Base-by-base conservation (phyloP, 2,797 vertebrate genomes). In the Macropodus opercularis region DNA sequence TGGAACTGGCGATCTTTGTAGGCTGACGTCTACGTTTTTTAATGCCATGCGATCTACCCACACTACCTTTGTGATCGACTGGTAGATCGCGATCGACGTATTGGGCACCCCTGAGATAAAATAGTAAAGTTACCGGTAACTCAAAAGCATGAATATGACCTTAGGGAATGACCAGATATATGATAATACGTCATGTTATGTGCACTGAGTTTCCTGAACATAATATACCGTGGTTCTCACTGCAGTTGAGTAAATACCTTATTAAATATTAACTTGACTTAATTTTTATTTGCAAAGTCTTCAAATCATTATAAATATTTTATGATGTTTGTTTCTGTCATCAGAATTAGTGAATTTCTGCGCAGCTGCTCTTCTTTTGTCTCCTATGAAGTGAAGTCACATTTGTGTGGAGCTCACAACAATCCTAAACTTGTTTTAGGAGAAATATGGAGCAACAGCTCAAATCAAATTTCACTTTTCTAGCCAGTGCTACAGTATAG, bases 261-360 rank as follows among this genome's bases (percentile, higher is more conserved):
- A 6, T 58, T 65, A 23, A 76, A 78, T 75, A 72, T 75, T 57
- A 63, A 79, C 58, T 36, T 2, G 0, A 57, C 36, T 64, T 67
- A 70, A 75, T 73, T 27, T 64, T 34, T 63, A 70, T 72, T 67
- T 70, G 62, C 58, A 56, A 65, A 59, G 64, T 65, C 60, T 68
- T 74, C 44, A 66, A 36, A 49, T 65, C 42, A 14, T 2, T 39
- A 62, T 69, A 18, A 77, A 67, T 75, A 65, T 69, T 66, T 71
- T 1, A 74, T 75, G 52, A 65, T 69, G 54, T 63, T 74, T 73
- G 29, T 68, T 60, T 66, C 65, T 58, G 54, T 24, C 36, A 41
- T 77, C 55, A 57, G 49, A 75, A 54, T 69, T 36, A 39, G 21
- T 42, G n/a, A 36, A 46, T 46, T 23, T 48, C 49, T 51, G 50